Base-by-base conservation (phyloP, 1,140 invertebrate genomes). In the Drosophila nikananu region DNA sequence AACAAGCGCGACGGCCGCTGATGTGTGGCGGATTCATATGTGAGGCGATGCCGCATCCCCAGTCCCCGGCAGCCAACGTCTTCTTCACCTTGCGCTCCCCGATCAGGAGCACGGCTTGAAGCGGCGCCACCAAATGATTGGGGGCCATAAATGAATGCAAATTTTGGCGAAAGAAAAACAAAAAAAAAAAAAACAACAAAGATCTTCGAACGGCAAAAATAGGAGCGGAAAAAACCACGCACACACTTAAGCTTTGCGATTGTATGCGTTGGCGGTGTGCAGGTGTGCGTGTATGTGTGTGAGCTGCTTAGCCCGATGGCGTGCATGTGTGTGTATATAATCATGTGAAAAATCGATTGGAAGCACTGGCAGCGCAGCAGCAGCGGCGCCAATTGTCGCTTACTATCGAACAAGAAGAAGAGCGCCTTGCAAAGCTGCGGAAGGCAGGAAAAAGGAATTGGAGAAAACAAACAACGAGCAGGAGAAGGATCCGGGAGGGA, bases 291-390 rank as follows among this genome's bases (percentile, higher is more conserved):
- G 64, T 48, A 32, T 25, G 19, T 37, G 63, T 70, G 51, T 30
- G 42, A 37, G 64, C 59, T 62, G 41, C 27, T 25, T 35, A 32
- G 62, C 44, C 42, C 62, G 49, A 25, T 72, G 62, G 55, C 39
- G 21, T 62, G 44, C 30, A 21, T 44, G 78, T 59, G 54, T 67
- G 54, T 80, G 65, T 84, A 60, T 83, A 87, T 83, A 81, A 92
- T 92, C 81, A 92, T 92, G 86, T 92, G 91, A 92, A 92, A 92
- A 92, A 92, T 92, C 91, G 91, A 92, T 92, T 92, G 84, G 84
- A 90, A 92, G 71, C 54, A 80, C 79, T 86, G 84, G 86, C 83
- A 89, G 75, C 64, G 75, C 66, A 79, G 57, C 67, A 71, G 67
- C 81, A 71, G 71, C 81, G 62, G 70, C 78, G 81, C 81, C 86